A percentile compares a stretch with the other conserved stretches of the same genome.
Evolutionary conservation across 2,888 invertebrate species (phyloP).

Genomic region (Drosophila acutilabella): DNA sequence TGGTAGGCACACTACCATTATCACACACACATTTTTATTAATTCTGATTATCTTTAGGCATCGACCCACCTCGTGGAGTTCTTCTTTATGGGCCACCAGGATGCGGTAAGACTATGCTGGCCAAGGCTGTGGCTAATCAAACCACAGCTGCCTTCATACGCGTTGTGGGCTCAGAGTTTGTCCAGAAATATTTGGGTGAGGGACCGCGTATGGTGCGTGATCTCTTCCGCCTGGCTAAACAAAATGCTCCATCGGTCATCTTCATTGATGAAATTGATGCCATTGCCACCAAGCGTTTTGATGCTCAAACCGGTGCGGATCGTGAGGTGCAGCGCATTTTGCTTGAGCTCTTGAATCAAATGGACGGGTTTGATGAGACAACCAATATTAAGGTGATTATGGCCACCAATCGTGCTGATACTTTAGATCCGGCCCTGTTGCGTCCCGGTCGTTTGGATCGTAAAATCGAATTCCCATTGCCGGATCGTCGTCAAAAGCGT

Average conservation of each 20-base stretch:
- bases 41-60: conserved; percentile 83
- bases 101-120: conserved; percentile 99
- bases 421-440: conserved; percentile 94
- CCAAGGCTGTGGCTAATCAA: conserved; percentile 99
- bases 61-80: conserved; percentile 99
- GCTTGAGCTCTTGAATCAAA: conserved; percentile 98
- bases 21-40: not conserved
- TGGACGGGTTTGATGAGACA: conserved; percentile 99
- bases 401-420: conserved; percentile 99
- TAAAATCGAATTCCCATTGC: conserved; percentile 99
- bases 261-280: conserved; percentile 99
- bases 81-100: conserved; percentile 99
- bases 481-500: conserved; percentile 95
- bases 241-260: conserved; percentile 99
- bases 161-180: conserved; percentile 99
- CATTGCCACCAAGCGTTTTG: conserved; percentile 99
- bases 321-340: conserved; percentile 99
- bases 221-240: conserved; percentile 98
- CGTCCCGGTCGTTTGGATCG: conserved; percentile 95
- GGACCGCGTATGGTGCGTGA: conserved; percentile 99
- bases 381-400: conserved; percentile 99
- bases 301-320: conserved; percentile 99
- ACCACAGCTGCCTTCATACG: conserved; percentile 99
- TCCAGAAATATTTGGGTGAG: conserved; percentile 99
- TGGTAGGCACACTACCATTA: conserved; percentile 86